Percentiles rank a stretch among this genome's conserved stretches.
Evolutionary conservation across 2,797 vertebrate genomes (phyloP).

Genomic region (Manis javanica): DNA sequence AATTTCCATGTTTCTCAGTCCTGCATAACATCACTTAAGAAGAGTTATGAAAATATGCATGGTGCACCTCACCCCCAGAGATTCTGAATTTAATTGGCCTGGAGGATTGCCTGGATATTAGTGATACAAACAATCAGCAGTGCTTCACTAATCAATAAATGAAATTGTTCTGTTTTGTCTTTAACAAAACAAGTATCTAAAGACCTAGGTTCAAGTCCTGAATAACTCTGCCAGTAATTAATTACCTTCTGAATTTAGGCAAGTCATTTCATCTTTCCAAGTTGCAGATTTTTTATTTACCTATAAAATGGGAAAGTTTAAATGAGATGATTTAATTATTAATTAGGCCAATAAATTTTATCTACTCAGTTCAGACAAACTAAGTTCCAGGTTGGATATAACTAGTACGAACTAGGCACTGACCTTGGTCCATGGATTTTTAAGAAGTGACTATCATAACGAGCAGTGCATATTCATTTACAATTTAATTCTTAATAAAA

Average conservation of each 20-base stretch:
- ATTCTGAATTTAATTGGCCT: neutral
- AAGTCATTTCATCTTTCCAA: neutral
- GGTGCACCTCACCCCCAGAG: neutral
- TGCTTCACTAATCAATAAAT: neutral
- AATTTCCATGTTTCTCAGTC: neutral
- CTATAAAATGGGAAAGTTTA: constrained; percentile 20
- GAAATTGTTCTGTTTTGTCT: neutral
- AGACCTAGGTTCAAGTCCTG: neutral
- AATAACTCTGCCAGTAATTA: neutral
- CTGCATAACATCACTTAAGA: neutral
- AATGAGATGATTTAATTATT: constrained; percentile 17
- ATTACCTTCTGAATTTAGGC: constrained; percentile 18
- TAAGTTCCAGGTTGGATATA: neutral
- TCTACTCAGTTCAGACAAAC: neutral
- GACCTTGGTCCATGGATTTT: neutral
- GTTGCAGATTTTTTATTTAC: constrained; percentile 3
- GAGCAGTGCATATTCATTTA: constrained; percentile 6
- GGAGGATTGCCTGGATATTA: neutral
- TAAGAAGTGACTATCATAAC: neutral
- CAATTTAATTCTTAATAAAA: constrained; percentile 46
- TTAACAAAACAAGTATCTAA: neutral
- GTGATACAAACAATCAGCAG: neutral
- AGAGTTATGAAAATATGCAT: neutral
- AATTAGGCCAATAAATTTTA: neutral
- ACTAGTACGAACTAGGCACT: neutral